phyloP scores from a whole-genome alignment of 1,140 invertebrate species.

The Onthophagus taurus region DNA sequence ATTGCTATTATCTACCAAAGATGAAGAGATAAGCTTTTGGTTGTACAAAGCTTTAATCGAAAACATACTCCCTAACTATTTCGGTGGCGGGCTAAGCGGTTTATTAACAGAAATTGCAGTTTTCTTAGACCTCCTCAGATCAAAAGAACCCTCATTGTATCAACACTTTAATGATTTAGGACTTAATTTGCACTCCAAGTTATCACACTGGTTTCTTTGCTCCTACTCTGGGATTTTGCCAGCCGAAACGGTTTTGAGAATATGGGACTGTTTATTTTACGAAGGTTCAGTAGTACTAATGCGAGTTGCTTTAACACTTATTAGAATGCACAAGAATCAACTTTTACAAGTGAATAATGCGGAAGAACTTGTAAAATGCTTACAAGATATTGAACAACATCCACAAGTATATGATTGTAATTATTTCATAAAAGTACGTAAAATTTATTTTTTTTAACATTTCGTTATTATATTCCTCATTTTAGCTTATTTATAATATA shows the following conservation, averaged over 20 bases:
- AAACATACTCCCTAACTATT: constrained; percentile 73
- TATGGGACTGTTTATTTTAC: constrained; percentile 93
- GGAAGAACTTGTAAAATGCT: constrained; percentile 60
- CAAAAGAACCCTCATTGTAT: constrained; percentile 69
- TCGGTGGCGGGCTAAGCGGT: constrained; percentile 78
- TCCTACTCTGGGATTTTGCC: constrained; percentile 85
- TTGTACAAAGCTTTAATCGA: constrained; percentile 79
- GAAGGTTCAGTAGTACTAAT: constrained; percentile 79
- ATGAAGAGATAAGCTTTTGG: constrained; percentile 88
- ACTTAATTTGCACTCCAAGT: constrained; percentile 77
- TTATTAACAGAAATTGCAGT: constrained; percentile 80
- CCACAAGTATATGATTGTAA: constrained; percentile 77
- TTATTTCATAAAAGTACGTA: no score
- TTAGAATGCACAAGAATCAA: constrained; percentile 59
- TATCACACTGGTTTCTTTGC: constrained; percentile 92
- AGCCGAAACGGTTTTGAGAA: constrained; percentile 80
- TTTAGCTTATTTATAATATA: constrained; percentile 68
- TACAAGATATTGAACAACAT: constrained; percentile 73
- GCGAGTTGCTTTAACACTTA: constrained; percentile 74
- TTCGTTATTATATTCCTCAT: constrained; percentile 29
- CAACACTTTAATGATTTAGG: constrained; percentile 64
- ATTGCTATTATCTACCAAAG: constrained; percentile 73
- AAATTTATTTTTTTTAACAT: no score
- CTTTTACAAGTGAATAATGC: constrained; percentile 69
- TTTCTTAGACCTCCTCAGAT: constrained; percentile 71